These are phyloP conservation scores for Pyrocoelia pectoralis DNA, from an alignment of 2,888 invertebrate genomes.

Conservation along the genomic window DNA sequence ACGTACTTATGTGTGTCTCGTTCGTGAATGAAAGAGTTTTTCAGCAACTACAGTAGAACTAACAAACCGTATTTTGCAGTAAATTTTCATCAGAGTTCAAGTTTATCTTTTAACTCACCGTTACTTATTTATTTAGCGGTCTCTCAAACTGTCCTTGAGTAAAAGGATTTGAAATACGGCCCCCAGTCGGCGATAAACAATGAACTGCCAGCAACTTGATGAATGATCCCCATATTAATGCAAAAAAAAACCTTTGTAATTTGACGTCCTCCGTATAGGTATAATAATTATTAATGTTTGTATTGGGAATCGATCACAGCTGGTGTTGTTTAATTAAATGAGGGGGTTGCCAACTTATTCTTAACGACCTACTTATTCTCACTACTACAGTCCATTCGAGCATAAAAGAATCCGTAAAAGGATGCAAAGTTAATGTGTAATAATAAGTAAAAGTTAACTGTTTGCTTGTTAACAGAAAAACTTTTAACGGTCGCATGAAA, in stretches of 20 bases:
- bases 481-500: conserved; percentile 23
- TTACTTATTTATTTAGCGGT: conserved; percentile 1
- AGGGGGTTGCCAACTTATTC: not conserved
- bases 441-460: conserved; percentile 29
- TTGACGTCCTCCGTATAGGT: not conserved
- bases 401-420: conserved; percentile 27
- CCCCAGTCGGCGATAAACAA: conserved; percentile 22
- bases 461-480: conserved; percentile 29
- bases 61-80: not conserved
- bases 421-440: conserved; percentile 13
- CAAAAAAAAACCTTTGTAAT: conserved; percentile 15
- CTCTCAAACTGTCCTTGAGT: conserved; percentile 10
- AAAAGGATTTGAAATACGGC: conserved; percentile 15
- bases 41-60: not conserved
- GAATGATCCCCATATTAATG: conserved; percentile 11
- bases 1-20: too few species aligned
- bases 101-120: conserved; percentile 6
- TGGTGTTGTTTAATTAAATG: not conserved
- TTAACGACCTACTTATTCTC: conserved; percentile 1
- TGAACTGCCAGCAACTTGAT: conserved; percentile 21
- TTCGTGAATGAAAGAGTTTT: not conserved
- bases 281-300: conserved; percentile 18
- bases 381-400: not conserved
- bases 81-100: not conserved
- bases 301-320: not conserved